These are phyloP conservation scores for Hirtodrosophila duncani DNA, from an alignment of 2,888 invertebrate species.

Conservation along the genomic window DNA sequence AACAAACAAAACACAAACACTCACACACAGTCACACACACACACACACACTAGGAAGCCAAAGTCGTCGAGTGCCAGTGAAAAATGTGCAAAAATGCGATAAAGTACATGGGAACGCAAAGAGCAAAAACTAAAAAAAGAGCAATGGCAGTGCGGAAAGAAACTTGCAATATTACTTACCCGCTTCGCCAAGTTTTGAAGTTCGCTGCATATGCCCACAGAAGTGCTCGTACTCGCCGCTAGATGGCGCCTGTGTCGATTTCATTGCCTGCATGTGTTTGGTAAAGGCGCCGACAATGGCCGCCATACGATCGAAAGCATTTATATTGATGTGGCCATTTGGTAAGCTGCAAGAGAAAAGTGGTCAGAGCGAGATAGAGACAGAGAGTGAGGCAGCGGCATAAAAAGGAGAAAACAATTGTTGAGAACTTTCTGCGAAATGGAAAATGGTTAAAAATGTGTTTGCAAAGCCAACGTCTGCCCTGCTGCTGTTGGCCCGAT, in stretches of 20 bases:
- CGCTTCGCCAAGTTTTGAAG: conserved; percentile 76
- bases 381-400: not conserved
- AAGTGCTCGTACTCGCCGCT: conserved; percentile 76
- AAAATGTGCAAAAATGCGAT: conserved; percentile 54
- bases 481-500: no score
- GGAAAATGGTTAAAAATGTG: conserved; percentile 16
- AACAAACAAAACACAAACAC: conserved; percentile 40
- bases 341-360: conserved; percentile 81
- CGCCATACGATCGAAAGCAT: conserved; percentile 78
- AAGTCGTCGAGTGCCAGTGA: conserved; percentile 31
- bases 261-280: conserved; percentile 78
- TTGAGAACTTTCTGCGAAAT: conserved; percentile 6
- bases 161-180: conserved; percentile 69
- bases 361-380: not conserved
- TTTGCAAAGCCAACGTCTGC: no score
- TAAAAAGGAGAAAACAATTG: conserved; percentile 7
- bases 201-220: conserved; percentile 77
- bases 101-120: conserved; percentile 40
- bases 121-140: not conserved
- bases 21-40: no score
- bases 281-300: conserved; percentile 78
- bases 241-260: conserved; percentile 54
- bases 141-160: not conserved
- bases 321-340: conserved; percentile 91
- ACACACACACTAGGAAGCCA: conserved; percentile 32